Evolutionary conservation across 2,797 vertebrate genomes (phyloP).

Genomic region (Neosilurus hyrtlii): DNA sequence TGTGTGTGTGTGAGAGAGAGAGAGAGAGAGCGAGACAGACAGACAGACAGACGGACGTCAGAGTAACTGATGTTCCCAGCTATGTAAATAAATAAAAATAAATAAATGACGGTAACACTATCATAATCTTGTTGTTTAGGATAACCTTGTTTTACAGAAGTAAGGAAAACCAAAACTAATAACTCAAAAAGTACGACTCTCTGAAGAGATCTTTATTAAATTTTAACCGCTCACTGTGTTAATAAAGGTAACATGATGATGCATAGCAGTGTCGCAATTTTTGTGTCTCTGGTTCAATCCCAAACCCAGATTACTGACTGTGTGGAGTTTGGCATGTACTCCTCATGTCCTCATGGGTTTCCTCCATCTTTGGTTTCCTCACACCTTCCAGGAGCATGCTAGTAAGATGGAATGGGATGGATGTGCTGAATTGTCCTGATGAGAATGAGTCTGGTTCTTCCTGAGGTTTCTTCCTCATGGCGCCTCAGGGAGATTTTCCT

Average conservation of each 20-base stretch:
- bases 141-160: neutral
- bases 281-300: neutral
- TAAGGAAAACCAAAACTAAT: neutral
- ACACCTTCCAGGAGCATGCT: constrained; percentile 3
- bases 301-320: neutral
- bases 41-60: neutral
- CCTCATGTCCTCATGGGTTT: neutral
- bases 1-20: neutral
- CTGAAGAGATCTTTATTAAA: neutral
- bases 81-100: neutral
- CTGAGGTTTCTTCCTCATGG: too few species aligned
- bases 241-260: neutral
- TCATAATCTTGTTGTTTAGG: neutral
- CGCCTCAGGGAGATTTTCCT: too few species aligned
- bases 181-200: neutral
- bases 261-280: neutral
- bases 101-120: too few species aligned
- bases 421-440: neutral
- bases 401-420: neutral
- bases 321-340: neutral
- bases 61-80: neutral
- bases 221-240: neutral
- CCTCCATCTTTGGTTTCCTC: neutral
- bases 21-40: neutral
- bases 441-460: neutral